Evolutionary conservation across 2,797 vertebrate species (phyloP), one percentile per base, ranked within the genome.

Genomic region (Sebastes dallii): DNA sequence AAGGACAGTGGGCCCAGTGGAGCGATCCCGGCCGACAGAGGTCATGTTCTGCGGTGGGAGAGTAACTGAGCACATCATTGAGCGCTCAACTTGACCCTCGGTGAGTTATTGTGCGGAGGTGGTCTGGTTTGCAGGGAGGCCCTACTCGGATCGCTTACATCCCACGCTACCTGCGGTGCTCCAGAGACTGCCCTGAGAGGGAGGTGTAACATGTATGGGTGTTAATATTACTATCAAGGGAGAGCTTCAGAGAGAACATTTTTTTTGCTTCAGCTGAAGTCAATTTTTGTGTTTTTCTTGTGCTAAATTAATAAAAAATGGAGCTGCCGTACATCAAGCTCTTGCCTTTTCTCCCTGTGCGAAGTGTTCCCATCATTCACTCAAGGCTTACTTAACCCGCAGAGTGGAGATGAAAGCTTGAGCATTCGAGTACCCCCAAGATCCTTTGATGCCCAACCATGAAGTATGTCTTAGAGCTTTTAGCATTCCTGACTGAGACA

Each of bases 401-500:
- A 50, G 82, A 92, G 86, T 86, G 86, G 80, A 87, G 88, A 92
- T 90, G 85, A 93, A 92, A 91, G 88, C 89, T 86, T 87, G 78
- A 91, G 72, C 92, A 78, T 85, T 92, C 9, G 18, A 92, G 90
- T 73, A 75, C 86, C 83, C 66, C 66, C 58, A 39, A 66, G 74
- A 75, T 78, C 82, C 89, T 93, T 91, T 93, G 91, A 94, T 91
- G 78, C 79, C 79, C 71, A 3, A 88, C 88, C 88, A 84, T 93
- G 89, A 92, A 92, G 91, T 88, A 86, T 86, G 84, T 90, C 91
- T 85, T 73, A 90, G 87, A 81, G 89, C 90, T 92, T 85, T 93
- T 77, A 89, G 88, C 82, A 82, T 92, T 92, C 92, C 88, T 91
- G 83, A 83, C 88, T 67, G 81, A 82, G 46, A 50, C 46, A 50